A percentile compares a stretch with the other conserved stretches of the same genome.
Conservation (phyloP, 2,888 invertebrate species). For the Dicranocentrus wangi region DNA sequence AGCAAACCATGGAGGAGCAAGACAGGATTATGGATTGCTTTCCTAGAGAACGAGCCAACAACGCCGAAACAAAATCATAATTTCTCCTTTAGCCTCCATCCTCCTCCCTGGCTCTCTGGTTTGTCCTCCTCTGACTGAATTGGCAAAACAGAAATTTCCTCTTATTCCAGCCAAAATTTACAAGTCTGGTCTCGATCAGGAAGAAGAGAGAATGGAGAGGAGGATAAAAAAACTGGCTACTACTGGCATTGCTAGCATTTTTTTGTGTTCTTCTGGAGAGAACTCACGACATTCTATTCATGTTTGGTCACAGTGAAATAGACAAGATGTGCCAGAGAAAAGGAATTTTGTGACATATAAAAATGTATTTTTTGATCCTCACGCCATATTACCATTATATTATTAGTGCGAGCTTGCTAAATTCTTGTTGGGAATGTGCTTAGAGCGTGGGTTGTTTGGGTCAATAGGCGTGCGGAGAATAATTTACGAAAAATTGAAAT, state of each 20-base stretch:
- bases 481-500: too few species aligned
- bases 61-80: slow-evolving; percentile 41
- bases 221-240: slow-evolving; percentile 37
- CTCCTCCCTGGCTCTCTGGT: neutral
- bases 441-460: too few species aligned
- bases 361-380: too few species aligned
- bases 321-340: slow-evolving; percentile 25
- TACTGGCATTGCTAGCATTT: neutral
- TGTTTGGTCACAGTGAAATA: slow-evolving; percentile 2
- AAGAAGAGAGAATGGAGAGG: neutral
- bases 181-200: slow-evolving; percentile 24
- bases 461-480: too few species aligned
- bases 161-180: slow-evolving; percentile 19
- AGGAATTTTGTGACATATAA: slow-evolving; percentile 35
- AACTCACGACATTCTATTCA: neutral
- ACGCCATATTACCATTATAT: too few species aligned
- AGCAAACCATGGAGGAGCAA: slow-evolving; percentile 41
- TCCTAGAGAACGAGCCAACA: slow-evolving; percentile 15
- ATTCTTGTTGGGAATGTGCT: too few species aligned
- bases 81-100: slow-evolving; percentile 25
- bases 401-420: too few species aligned
- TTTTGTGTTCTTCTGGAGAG: too few species aligned
- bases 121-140: slow-evolving; percentile 29
- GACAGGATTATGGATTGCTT: slow-evolving; percentile 55
- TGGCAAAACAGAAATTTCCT: slow-evolving; percentile 53